Base-by-base conservation (phyloP, 2,113 vertebrate species). In the Spheniscus mendiculus region DNA sequence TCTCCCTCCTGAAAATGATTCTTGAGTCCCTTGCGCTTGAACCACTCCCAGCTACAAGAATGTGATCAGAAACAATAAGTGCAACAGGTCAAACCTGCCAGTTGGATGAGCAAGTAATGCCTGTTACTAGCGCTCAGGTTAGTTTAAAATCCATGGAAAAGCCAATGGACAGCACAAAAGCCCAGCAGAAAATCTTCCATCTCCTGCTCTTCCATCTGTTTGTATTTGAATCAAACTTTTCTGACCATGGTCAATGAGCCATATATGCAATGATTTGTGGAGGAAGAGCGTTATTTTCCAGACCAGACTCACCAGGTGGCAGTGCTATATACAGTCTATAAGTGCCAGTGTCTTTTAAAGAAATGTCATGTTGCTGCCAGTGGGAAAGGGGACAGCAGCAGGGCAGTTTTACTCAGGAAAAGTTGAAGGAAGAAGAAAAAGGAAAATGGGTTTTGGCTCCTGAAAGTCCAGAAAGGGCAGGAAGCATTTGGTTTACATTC, bases 371-470 rank as follows among this genome's bases (percentile, higher is more conserved):
- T 10, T 91, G 27, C 55, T 91, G 30, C 36, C 22, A 45, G 21
- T n/a, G 12, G 32, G 16, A 88, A 71, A 61, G 15, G 10, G 7
- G 20, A 62, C 47, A 76, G 18, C 32, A 92, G 3, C 32, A 74
- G 30, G 5, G 9, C 7, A n/a, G 17, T 50, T 58, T 76, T 55
- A 2, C 2, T 79, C 15, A 47, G 25, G 17, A 78, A 78, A 65
- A 59, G 3, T 42, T 3, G 21, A 76, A 76, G 26, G 10, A 74
- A 50, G 3, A 27, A 70, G 27, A 52, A 65, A n/a, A 40, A 36
- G 0, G 2, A 22, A 70, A 62, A 56, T 23, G 26, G 3, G 1
- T 0, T 19, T 15, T 34, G 10, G 4, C 3, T 70, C 2, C 29
- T 19, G 2, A 65, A 70, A 50, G 16, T 9, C 15, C 20, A 21